Evolutionary conservation across 2,797 vertebrate genomes (phyloP).

Genomic region (Sebastes baramenuke): DNA sequence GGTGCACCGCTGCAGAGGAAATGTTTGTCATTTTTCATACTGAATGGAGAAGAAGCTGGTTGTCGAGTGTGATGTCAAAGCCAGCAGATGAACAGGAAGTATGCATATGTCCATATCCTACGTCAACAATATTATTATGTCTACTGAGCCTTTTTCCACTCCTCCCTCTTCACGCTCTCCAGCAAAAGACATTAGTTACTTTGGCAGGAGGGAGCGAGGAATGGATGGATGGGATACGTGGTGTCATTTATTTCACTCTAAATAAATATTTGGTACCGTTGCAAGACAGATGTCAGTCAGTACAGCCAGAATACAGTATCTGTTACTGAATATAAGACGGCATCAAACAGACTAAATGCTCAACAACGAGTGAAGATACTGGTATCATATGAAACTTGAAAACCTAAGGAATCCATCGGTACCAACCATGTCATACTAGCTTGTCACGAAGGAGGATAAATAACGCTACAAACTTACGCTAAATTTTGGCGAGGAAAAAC

Average conservation of each 20-base stretch:
- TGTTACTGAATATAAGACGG: background rate
- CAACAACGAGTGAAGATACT: background rate
- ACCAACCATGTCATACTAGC: no score
- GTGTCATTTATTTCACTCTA: conserved; percentile 11
- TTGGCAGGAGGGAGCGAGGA: background rate
- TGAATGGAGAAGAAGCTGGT: conserved; percentile 1
- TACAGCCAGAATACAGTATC: background rate
- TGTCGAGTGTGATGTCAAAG: conserved; percentile 29
- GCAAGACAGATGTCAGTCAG: background rate
- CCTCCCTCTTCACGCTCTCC: conserved; percentile 9
- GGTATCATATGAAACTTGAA: no score
- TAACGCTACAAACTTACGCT: no score
- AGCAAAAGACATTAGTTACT: conserved; percentile 9
- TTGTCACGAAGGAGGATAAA: no score
- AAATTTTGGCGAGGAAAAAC: no score
- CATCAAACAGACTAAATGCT: background rate
- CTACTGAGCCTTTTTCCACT: conserved; percentile 41
- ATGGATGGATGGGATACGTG: background rate
- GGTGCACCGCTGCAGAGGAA: conserved; percentile 12
- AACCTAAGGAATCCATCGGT: no score
- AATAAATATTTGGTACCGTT: conserved; percentile 20
- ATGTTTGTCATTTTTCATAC: conserved; percentile 24
- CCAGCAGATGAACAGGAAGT: conserved; percentile 39
- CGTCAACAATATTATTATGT: conserved; percentile 66
- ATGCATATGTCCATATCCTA: conserved; percentile 48